Percentiles rank a stretch among this genome's conserved stretches.
Evolutionary conservation across 2,797 vertebrate genomes (phyloP).

Genomic region (Gorsachius magnificus): DNA sequence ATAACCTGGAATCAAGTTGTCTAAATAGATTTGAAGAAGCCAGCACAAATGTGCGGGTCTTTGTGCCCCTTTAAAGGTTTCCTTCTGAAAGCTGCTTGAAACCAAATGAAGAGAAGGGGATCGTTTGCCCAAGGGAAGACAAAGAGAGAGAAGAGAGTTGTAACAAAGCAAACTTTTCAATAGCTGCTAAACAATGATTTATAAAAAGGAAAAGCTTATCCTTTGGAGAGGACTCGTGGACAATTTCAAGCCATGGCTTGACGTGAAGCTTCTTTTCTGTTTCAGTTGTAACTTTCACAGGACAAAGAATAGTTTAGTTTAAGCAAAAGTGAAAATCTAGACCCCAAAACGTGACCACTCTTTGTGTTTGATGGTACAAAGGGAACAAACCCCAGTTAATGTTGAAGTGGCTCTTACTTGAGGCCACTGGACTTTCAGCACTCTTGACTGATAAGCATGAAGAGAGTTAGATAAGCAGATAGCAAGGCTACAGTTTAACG

Average conservation of each 20-base stretch:
- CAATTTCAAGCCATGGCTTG: background rate
- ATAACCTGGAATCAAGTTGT: background rate
- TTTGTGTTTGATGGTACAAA: background rate
- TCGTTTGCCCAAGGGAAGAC: background rate
- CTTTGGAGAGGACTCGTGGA: background rate
- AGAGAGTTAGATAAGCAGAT: background rate
- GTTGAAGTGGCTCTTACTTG: background rate
- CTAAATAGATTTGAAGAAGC: background rate
- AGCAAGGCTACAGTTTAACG: background rate
- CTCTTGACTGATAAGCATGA: background rate
- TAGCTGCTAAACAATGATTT: background rate
- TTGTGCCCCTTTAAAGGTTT: background rate
- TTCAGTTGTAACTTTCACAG: background rate
- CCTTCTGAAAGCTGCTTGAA: background rate
- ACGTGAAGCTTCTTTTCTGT: background rate
- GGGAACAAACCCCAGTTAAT: background rate
- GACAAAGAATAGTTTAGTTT: background rate
- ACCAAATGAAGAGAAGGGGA: background rate
- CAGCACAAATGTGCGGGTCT: background rate
- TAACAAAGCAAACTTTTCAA: background rate
- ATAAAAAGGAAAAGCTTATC: rapidly evolving
- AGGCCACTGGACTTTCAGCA: background rate
- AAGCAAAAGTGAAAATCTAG: background rate
- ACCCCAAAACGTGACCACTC: background rate
- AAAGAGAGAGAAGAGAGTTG: background rate